Evolutionary conservation across 2,888 invertebrate genomes (phyloP).

Genomic region (Trachelus troglodyta): DNA sequence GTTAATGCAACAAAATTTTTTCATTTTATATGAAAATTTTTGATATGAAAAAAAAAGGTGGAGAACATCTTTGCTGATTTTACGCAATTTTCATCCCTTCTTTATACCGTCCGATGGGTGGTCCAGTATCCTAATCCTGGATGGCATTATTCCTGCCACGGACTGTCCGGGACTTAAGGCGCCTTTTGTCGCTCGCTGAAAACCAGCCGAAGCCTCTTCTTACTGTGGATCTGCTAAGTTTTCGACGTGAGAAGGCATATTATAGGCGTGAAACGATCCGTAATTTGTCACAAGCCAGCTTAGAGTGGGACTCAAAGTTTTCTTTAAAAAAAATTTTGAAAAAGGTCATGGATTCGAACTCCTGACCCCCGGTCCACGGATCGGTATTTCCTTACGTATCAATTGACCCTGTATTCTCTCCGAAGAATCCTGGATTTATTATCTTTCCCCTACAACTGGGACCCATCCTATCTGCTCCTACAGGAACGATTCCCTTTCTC

Average conservation of each 20-base stretch:
- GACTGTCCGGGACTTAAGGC: conserved; percentile 55
- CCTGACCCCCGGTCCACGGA: too few relatives aligned
- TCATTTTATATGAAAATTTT: background rate
- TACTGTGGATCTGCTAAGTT: conserved; percentile 41
- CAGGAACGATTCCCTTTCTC: too few relatives aligned
- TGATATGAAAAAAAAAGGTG: too few relatives aligned
- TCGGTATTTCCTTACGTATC: too few relatives aligned
- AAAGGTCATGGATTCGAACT: background rate
- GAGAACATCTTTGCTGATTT: conserved; percentile 19
- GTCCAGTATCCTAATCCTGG: conserved; percentile 61
- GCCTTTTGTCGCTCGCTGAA: conserved; percentile 50
- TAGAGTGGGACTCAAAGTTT: conserved; percentile 27
- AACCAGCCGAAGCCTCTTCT: conserved; percentile 52
- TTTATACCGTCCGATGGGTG: conserved; percentile 44
- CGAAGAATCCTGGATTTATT: too few relatives aligned
- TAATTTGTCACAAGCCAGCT: conserved; percentile 58
- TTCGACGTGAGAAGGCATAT: conserved; percentile 63
- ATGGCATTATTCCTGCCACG: conserved; percentile 63
- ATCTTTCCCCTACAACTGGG: too few relatives aligned
- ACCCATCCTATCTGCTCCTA: too few relatives aligned
- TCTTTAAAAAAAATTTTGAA: conserved; percentile 6
- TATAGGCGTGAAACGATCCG: conserved; percentile 65
- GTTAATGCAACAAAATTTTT: background rate
- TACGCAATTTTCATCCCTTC: conserved; percentile 24
- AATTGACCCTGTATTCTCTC: too few relatives aligned